Evolutionary conservation across 2,797 vertebrate species (phyloP), one percentile per base, ranked within the genome.

Genomic region (Gymnoscopelus braueri): DNA sequence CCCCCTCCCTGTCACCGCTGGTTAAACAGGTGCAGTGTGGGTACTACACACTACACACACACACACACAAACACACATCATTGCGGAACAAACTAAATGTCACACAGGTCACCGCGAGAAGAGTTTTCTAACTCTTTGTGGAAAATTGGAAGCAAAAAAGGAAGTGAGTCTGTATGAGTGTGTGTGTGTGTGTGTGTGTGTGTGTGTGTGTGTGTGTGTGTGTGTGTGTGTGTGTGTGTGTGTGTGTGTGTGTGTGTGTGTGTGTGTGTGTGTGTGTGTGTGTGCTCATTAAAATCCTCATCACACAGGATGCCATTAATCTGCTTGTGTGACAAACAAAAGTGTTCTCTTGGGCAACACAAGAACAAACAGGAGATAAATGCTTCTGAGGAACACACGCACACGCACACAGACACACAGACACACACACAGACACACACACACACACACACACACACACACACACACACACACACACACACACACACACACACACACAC

Each of bases 291-390:
- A 80, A 72, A 83, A 19, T 65, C 50, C 60, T 55, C 39, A 11
- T 80, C 59, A 56, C 69, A 64, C 81, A 82, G 83, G 88, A 91
- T 83, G 82, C 80, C 3, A 65, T 88, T 81, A 85, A 80, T 72
- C 51, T n/a, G 63, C 47, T 1, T 63, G 60, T 39, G 74, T 72
- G 68, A 83, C 79, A 80, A 81, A 83, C 73, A 71, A 52, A 63
- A 23, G 61, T 57, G 75, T 70, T 79, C 26, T 77, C 56, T 35
- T 6, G 32, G 5, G 32, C 32, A 35, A 35, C 32, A 0, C 5
- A 6, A 35, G 32, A 35, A 35, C 2, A 23, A 62, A 48, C 39
- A 19, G 12, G 15, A 61, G 47, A 29, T 69, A 72, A 35, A 35
- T 35, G 32, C 32, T 35, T 6, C 32, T 35, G 32, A 35, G 65